Base-by-base conservation (phyloP, 2,888 invertebrate species). In the Platynereis dumerilii region DNA sequence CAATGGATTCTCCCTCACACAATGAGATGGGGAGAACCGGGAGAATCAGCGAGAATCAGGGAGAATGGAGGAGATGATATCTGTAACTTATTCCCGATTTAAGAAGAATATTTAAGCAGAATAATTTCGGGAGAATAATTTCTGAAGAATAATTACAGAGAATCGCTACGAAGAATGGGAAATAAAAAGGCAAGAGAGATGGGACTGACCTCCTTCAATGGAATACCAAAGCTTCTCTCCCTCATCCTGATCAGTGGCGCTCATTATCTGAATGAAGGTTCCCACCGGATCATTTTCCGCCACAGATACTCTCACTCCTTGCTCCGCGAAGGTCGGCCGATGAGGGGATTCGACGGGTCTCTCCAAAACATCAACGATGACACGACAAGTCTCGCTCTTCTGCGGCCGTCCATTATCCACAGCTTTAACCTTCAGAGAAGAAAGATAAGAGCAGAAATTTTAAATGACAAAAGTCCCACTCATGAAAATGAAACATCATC, bases 161-260 rank as follows among this genome's bases (percentile, higher is more conserved):
- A n/a, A n/a, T n/a, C n/a, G n/a, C n/a, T n/a, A n/a, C n/a, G n/a
- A n/a, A n/a, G n/a, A n/a, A n/a, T n/a, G n/a, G n/a, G n/a, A n/a
- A n/a, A n/a, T n/a, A n/a, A n/a, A n/a, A n/a, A n/a, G n/a, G n/a
- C n/a, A n/a, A n/a, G n/a, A n/a, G n/a, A n/a, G n/a, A n/a, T n/a
- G n/a, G n/a, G 34, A 34, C 34, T 34, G 7, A 34, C 34, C 74
- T 84, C 84, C 85, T 55, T 90, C 89, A 71, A 98, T 96, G 78
- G 92, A 91, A 84, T 92, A 97, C 92, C 94, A 96, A 73, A 98
- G 87, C 66, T 90, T 87, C 81, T 96, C 93, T 54, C 90, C 90
- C 34, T 34, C 34, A 81, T 96, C 96, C 61, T 90, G 89, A 85
- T 96, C 96, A 48, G 87, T 86, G 5, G 95, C 96, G 79, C 92